Percentiles rank a stretch among this genome's conserved stretches.
These are phyloP conservation scores for Drosophila trichaetosa DNA, from an alignment of 2,888 invertebrate genomes.

Conservation along the genomic window DNA sequence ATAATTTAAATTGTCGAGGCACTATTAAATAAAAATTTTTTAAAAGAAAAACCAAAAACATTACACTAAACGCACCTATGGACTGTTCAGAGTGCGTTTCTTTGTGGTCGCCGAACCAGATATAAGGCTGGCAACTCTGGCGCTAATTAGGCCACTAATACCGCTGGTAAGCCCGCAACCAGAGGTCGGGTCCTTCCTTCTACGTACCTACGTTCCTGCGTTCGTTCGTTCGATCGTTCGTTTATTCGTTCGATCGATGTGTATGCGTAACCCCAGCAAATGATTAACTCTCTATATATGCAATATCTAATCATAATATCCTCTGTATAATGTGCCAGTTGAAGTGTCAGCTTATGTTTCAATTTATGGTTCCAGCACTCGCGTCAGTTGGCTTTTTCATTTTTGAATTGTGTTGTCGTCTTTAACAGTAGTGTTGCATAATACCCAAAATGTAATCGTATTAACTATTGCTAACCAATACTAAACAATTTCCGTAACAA, in stretches of 20 bases:
- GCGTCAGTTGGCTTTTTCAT: conserved; percentile 46
- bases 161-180: conserved; percentile 81
- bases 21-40: conserved; percentile 58
- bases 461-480: conserved; percentile 52
- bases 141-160: conserved; percentile 82
- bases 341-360: conserved; percentile 48
- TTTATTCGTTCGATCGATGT: conserved; percentile 59
- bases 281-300: conserved; percentile 12
- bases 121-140: conserved; percentile 81
- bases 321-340: conserved; percentile 66
- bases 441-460: conserved; percentile 27
- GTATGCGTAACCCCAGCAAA: conserved; percentile 60
- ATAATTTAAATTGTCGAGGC: conserved; percentile 22
- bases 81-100: conserved; percentile 81
- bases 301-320: conserved; percentile 36
- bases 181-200: conserved; percentile 47
- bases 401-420: conserved; percentile 57
- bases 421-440: conserved; percentile 62
- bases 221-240: conserved; percentile 23
- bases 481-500: conserved; percentile 44
- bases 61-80: conserved; percentile 72
- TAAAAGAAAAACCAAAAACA: conserved; percentile 78
- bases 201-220: conserved; percentile 39
- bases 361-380: conserved; percentile 64
- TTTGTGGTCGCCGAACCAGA: conserved; percentile 83